Evolutionary conservation across 2,888 invertebrate species (phyloP), one percentile per base, ranked within the genome.

Genomic region (Augochlorella aurata): DNA sequence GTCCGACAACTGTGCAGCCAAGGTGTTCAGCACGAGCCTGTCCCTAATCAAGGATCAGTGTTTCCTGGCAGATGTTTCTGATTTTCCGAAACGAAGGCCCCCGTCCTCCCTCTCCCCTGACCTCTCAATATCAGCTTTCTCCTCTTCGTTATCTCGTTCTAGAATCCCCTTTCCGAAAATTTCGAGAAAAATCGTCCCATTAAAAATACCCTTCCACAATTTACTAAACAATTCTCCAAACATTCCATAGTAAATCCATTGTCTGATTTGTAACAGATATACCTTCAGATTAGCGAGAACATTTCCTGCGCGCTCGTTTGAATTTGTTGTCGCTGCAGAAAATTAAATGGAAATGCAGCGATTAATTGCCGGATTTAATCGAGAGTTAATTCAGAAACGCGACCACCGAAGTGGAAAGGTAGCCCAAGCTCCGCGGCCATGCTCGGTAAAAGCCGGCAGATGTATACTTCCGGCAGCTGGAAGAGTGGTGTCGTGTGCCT

Each of bases 401-500:
- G 2, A 63, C 50, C 16, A 21, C 52, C 21, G 67, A 21, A 45
- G 63, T 29, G 66, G 49, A 66, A 75, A 72, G 73, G 77, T 73
- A 80, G 84, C 83, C 79, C 88, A 74, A 87, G 85, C 88, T 85
- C 79, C 85, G 83, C 78, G 83, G 87, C 80, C 63, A 86, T 85
- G 89, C 89, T 87, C 90, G 89, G 88, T 89, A 90, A 87, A 83
- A 87, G 82, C 88, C 84, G 91, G 90, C 92, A 92, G 92, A 92
- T 92, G 92, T 91, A 85, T 88, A 92, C 91, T 92, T 92, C 92
- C 92, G 92, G 92, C 92, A 92, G 92, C 92, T 92, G 92, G 86
- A 77, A 89, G 87, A 88, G 89, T 76, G 83, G 90, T 89, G 89
- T 91, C 91, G 91, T 90, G 90, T 88, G 90, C 88, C 89, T 89